phyloP scores from a whole-genome alignment of 1,140 invertebrate species.

The Drosophila sproati region DNA sequence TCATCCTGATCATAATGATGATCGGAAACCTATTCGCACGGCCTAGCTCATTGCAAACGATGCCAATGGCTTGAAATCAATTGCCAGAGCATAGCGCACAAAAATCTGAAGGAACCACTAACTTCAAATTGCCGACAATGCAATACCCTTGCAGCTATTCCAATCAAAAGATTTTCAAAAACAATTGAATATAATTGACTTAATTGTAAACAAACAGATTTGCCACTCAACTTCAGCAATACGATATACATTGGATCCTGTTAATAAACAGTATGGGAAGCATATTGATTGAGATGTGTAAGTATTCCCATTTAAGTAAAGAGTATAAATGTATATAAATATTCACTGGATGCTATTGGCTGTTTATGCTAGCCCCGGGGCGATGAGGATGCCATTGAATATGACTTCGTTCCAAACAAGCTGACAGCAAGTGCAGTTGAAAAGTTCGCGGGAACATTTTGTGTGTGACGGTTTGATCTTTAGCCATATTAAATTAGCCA shows the following conservation, averaged over 20 bases:
- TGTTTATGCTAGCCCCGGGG: conserved; percentile 43
- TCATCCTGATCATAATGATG: conserved; percentile 46
- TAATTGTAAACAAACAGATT: no score
- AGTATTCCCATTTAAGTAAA: background rate
- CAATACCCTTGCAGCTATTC: conserved; percentile 4
- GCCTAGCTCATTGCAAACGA: conserved; percentile 75
- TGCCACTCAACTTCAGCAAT: no score
- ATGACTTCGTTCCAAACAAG: conserved; percentile 48
- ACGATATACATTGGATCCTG: no score
- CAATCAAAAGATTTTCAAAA: background rate
- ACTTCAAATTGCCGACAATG: background rate
- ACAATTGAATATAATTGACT: no score
- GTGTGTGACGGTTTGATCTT: conserved; percentile 62
- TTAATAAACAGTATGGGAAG: no score
- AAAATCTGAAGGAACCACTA: conserved; percentile 1
- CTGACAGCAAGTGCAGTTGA: conserved; percentile 53
- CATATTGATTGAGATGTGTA: background rate
- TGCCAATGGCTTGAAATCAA: conserved; percentile 80
- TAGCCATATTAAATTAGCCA: conserved; percentile 83
- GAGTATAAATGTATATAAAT: conserved; percentile 11
- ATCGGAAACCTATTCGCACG: conserved; percentile 76
- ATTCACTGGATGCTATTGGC: conserved; percentile 43
- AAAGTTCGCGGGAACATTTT: conserved; percentile 80
- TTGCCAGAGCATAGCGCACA: conserved; percentile 67
- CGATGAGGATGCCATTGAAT: conserved; percentile 31